Percentiles rank a stretch among this genome's conserved stretches.
phyloP scores from a whole-genome alignment of 2,113 vertebrate species.

The Acinonyx jubatus region DNA sequence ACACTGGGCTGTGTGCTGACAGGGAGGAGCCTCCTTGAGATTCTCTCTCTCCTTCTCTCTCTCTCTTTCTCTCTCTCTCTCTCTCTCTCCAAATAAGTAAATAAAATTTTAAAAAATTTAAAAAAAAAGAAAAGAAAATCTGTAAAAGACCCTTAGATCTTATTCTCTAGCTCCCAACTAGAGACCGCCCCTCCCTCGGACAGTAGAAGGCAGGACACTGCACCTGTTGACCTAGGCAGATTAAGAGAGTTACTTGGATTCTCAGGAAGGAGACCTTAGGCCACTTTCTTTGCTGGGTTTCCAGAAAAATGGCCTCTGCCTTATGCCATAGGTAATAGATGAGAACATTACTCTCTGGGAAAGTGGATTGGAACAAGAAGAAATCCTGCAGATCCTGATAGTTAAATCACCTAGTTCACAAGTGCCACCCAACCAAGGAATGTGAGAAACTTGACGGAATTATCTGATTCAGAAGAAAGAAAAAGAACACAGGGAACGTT shows the following conservation, averaged over 20 bases:
- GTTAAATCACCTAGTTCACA: background rate
- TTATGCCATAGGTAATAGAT: background rate
- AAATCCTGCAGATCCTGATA: background rate
- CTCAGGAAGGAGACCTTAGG: background rate
- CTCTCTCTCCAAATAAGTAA: too few relatives aligned
- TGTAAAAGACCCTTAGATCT: background rate
- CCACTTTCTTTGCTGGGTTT: background rate
- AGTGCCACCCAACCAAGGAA: background rate
- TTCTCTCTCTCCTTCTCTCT: too few relatives aligned
- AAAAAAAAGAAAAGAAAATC: too few relatives aligned
- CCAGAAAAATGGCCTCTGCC: background rate
- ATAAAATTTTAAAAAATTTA: too few relatives aligned
- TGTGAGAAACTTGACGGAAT: background rate
- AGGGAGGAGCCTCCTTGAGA: too few relatives aligned
- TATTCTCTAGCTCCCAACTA: background rate
- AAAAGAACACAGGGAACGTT: background rate
- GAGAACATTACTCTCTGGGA: background rate
- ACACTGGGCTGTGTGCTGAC: too few relatives aligned
- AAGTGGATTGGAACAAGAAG: background rate
- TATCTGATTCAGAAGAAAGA: background rate
- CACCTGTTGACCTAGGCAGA: background rate
- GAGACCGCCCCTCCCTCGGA: background rate
- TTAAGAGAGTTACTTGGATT: background rate
- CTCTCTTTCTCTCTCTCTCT: too few relatives aligned
- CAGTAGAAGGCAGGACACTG: background rate